Base-by-base conservation (phyloP, 2,797 vertebrate species). In the Clarias fuscus region DNA sequence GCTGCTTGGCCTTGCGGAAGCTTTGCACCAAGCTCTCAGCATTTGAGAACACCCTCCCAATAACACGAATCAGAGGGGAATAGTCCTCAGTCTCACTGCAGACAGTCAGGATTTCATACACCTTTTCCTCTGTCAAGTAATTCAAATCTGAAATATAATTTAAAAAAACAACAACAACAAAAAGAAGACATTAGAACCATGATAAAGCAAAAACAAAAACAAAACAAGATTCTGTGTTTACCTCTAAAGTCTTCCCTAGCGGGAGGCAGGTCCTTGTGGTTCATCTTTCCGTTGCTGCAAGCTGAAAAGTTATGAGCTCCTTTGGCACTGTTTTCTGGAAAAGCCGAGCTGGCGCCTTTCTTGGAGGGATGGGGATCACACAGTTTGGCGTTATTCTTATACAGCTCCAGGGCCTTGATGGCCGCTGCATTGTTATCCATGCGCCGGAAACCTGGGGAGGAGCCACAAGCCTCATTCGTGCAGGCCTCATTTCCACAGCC, bases 401-500 rank as follows among this genome's bases (percentile, higher is more conserved):
- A 99, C 91, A 99, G 96, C 94, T 99, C 97, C 86, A 99, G 97
- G 90, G 98, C 97, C 95, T 97, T 98, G 96, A 98, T 96, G 88
- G 98, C 98, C 88, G 98, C 98, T 89, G 96, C 92, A 94, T 99
- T 99, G 92, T 97, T 99, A 96, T 99, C 98, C 97, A 99, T 95
- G 93, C 96, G 96, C 91, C 93, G 96, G 93, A 98, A 99, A 94
- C 95, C 95, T 90, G 94, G 93, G 92, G 96, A 97, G 90, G 98
- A 99, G 93, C 98, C 98, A 92, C 98, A 99, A 93, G 97, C 97
- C 95, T 98, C 97, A 96, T 99, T 99, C 92, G 97, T 96, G 96
- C 98, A 99, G 96, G 96, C 96, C 94, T 97, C 97, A 97, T 99
- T 99, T 96, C 98, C 98, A 96, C 98, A 99, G 96, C 98, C 98